phyloP scores from a whole-genome alignment of 2,797 vertebrate genomes.

The Muscicapa comitata region DNA sequence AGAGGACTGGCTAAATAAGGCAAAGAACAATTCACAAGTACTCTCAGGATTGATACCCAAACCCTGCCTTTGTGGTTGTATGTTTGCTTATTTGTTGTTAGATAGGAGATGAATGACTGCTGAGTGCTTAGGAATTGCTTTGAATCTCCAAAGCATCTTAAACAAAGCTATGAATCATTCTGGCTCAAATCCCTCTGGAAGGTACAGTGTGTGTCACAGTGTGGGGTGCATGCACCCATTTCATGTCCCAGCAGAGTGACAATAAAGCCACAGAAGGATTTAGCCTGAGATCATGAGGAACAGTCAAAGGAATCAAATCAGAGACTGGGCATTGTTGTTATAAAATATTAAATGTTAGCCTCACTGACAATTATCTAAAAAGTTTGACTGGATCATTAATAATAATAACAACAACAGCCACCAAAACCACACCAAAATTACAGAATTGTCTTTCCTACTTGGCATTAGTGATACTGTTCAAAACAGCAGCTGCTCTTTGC shows the following conservation, averaged over 20 bases:
- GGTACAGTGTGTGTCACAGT: not conserved
- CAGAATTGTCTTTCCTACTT: not conserved
- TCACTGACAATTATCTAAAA: not conserved
- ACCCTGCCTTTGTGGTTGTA: not conserved
- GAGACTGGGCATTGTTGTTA: not conserved
- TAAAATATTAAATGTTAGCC: not conserved
- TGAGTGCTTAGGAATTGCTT: not conserved
- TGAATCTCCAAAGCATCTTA: not conserved
- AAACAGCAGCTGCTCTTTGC: not conserved
- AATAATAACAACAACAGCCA: not conserved
- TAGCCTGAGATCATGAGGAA: not conserved
- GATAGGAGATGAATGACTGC: not conserved
- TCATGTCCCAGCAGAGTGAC: not conserved
- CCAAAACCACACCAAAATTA: not conserved
- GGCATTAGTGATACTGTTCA: not conserved
- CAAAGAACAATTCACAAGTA: not conserved
- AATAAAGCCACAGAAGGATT: not conserved
- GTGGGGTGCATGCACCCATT: not conserved
- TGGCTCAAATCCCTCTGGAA: not conserved
- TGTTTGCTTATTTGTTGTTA: not conserved
- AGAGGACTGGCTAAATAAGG: not conserved
- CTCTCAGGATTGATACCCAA: not conserved
- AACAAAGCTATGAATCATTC: not conserved
- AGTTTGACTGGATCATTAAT: not conserved
- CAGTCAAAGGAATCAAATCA: not conserved